Base-by-base conservation (phyloP, 2,113 vertebrate genomes). In the Catagonus wagneri region DNA sequence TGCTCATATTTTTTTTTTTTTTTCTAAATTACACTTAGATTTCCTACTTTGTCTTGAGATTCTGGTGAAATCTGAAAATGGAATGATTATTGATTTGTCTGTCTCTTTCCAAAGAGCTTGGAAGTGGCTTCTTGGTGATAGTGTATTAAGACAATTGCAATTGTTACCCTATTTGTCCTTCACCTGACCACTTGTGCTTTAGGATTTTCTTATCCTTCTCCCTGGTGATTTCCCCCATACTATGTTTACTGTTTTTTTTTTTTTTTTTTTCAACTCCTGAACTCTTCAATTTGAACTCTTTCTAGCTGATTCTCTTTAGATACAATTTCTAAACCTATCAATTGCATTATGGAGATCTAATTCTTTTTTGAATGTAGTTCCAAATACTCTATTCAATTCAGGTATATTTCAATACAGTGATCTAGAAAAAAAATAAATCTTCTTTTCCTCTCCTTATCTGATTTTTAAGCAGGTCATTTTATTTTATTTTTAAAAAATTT, bases 41-140 rank as follows among this genome's bases (percentile, higher is more conserved):
- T 95, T 95, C 79, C 32, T 93, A 69, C 13, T 93, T 71, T 72
- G 69, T 72, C 39, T 91, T 74, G 76, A 91, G 85, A 91, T 36
- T 54, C 87, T 80, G 80, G 52, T 36, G 80, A 93, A 96, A 76
- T 61, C 27, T 32, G 39, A 17, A 90, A 66, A 27, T 60, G 44
- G 34, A 83, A 83, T 63, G 63, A 75, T 68, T 80, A 58, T n/a
- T 93, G 58, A 91, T 68, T 78, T 84, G 27, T 25, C 32, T 39
- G 22, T 36, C n/a, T 91, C 44, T 79, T 94, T 74, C 22, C 50
- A 36, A 23, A 88, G 65, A 74, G 6, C 50, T 36, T 61, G 9
- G 11, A 87, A 52, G 23, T 19, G 23, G 58, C 68, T 66, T 66
- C 69, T 65, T 61, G 32, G 63, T 39, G 71, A 71, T 34, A 81